A percentile compares a stretch with the other conserved stretches of the same genome.
phyloP scores from a whole-genome alignment of 2,888 invertebrate genomes.

The Plagodis dolabraria region DNA sequence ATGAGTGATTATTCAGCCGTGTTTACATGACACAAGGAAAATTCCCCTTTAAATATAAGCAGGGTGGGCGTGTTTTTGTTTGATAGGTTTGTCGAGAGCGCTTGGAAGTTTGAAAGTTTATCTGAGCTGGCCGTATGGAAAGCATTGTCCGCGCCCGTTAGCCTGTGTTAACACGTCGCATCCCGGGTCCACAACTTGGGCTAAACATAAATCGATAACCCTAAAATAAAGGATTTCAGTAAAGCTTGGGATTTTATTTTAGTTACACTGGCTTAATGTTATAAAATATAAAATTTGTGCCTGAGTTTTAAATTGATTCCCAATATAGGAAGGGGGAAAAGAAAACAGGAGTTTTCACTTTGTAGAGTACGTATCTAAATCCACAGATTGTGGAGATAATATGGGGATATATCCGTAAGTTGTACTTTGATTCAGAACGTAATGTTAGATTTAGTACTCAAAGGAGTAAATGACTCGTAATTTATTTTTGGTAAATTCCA shows the following conservation, averaged over 20 bases:
- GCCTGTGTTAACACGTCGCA: constrained; percentile 62
- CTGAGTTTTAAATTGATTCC: no score
- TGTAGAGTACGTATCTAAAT: no score
- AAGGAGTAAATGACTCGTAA: no score
- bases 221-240: constrained; percentile 34
- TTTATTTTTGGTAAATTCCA: no score
- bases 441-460: no score
- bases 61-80: constrained; percentile 48
- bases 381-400: no score
- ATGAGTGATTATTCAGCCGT: constrained; percentile 74
- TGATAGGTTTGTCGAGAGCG: constrained; percentile 41
- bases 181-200: constrained; percentile 41
- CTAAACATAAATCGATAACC: constrained; percentile 49
- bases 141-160: constrained; percentile 64
- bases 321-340: no score
- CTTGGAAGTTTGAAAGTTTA: constrained; percentile 65
- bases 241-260: neutral
- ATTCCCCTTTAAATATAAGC: constrained; percentile 42
- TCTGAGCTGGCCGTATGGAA: constrained; percentile 62
- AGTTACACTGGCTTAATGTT: neutral
- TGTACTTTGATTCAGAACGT: no score
- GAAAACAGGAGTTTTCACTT: no score
- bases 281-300: no score
- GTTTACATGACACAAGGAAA: constrained; percentile 40
- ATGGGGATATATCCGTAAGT: no score